These are phyloP conservation scores for Drepana arcuata DNA, from an alignment of 1,140 invertebrate genomes.

Conservation along the genomic window DNA sequence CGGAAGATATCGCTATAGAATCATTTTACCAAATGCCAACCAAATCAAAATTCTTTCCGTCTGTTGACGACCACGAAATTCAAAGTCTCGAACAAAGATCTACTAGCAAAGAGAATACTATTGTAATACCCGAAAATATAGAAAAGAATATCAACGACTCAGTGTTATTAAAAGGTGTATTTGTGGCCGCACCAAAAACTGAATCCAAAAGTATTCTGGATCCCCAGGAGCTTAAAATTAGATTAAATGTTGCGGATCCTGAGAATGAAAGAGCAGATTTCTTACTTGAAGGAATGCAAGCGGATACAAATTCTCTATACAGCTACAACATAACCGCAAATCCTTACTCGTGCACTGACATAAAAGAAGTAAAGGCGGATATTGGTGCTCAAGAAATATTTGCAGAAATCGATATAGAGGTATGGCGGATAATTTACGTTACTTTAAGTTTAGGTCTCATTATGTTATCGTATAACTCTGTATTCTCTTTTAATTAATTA, in stretches of 20 bases:
- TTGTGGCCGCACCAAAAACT: constrained; percentile 3
- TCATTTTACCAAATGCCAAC: constrained; percentile 24
- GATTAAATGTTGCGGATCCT: constrained; percentile 9
- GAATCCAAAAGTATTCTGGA: background rate
- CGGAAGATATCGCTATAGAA: constrained; percentile 17
- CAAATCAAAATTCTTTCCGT: constrained; percentile 30
- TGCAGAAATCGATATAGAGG: constrained; percentile 43
- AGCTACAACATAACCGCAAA: constrained; percentile 20
- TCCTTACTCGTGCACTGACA: constrained; percentile 22
- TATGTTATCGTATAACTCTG: no score
- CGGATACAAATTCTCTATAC: constrained; percentile 9
- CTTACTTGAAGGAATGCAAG: constrained; percentile 23
- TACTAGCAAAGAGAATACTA: constrained; percentile 17
- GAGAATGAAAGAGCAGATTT: constrained; percentile 32
- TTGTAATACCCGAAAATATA: constrained; percentile 12
- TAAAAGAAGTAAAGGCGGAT: constrained; percentile 25
- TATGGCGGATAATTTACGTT: no score
- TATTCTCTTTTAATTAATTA: background rate
- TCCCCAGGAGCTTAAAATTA: constrained; percentile 5
- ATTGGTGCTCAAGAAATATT: constrained; percentile 43
- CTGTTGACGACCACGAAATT: constrained; percentile 18
- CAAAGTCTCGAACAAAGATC: constrained; percentile 13
- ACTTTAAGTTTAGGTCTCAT: no score
- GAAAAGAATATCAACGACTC: constrained; percentile 11
- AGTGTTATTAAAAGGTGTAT: constrained; percentile 20